Conservation (phyloP, 2,797 vertebrate genomes). For the Pteronotus mesoamericanus region DNA sequence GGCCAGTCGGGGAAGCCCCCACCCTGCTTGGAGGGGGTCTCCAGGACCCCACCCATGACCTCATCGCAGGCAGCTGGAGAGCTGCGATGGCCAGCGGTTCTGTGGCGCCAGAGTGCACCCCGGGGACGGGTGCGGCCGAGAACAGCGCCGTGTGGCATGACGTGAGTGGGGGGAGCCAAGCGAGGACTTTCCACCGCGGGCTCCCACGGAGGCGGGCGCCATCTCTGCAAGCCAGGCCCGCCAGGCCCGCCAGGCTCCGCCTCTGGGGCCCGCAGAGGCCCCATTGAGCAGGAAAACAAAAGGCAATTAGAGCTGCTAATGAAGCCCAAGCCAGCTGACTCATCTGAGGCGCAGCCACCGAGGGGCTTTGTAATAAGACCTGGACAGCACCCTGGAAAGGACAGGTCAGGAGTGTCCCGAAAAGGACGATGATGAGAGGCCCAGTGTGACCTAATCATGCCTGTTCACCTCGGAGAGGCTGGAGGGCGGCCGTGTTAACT, state of each 20-base stretch:
- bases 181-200: not conserved
- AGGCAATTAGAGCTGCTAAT: not conserved
- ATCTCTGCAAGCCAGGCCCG: slow-evolving; percentile 20
- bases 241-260: slow-evolving; percentile 37
- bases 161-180: not conserved
- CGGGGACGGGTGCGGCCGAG: slow-evolving; percentile 65
- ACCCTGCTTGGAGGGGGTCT: slow-evolving; percentile 56
- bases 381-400: slow-evolving; percentile 32
- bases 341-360: not conserved
- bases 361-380: slow-evolving; percentile 9
- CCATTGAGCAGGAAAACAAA: slow-evolving; percentile 32
- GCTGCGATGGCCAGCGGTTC: slow-evolving; percentile 31
- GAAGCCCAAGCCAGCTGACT: slow-evolving; percentile 52
- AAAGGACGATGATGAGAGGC: not conserved
- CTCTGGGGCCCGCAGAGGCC: not conserved
- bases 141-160: slow-evolving; percentile 40
- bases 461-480: not conserved
- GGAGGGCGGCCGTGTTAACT: not conserved
- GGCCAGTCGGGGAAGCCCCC: slow-evolving; percentile 27
- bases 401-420: slow-evolving; percentile 21
- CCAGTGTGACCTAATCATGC: not conserved
- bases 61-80: slow-evolving; percentile 55
- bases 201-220: slow-evolving; percentile 1
- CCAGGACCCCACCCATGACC: slow-evolving; percentile 65
- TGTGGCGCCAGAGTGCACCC: slow-evolving; percentile 64